A percentile compares a stretch with the other conserved stretches of the same genome.
These are phyloP conservation scores for Myotis pilosus DNA, from an alignment of 2,797 vertebrate genomes.

Conservation along the genomic window DNA sequence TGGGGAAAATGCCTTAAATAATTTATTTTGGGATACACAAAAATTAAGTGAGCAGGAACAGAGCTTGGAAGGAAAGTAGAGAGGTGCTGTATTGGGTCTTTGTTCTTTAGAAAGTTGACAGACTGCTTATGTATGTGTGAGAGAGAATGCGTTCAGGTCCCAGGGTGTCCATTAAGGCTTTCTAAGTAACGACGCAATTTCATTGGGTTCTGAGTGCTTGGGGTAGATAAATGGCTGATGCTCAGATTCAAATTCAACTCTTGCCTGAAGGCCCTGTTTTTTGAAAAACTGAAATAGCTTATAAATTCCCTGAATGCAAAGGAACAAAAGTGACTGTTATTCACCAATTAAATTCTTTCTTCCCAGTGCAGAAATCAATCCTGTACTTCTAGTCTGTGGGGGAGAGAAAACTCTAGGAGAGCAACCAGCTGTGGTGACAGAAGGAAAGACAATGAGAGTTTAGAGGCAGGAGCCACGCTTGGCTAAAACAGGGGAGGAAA, in stretches of 20 bases:
- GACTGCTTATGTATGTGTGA: neutral
- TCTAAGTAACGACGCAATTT: constrained; percentile 47
- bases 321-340: constrained; percentile 49
- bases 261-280: constrained; percentile 60
- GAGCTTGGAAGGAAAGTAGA: constrained; percentile 36
- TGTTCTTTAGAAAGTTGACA: constrained; percentile 55
- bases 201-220: constrained; percentile 4
- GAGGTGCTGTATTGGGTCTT: constrained; percentile 25
- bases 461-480: neutral
- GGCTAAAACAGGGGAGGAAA: neutral
- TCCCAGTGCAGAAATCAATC: constrained; percentile 60
- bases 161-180: constrained; percentile 37
- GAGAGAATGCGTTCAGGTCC: constrained; percentile 27
- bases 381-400: constrained; percentile 35
- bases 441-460: constrained; percentile 5
- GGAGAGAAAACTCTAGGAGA: constrained; percentile 43
- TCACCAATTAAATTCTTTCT: constrained; percentile 69
- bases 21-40: constrained; percentile 27
- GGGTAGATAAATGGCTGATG: constrained; percentile 53
- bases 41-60: constrained; percentile 38
- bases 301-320: constrained; percentile 48
- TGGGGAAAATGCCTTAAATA: constrained; percentile 33
- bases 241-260: constrained; percentile 58
- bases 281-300: constrained; percentile 54
- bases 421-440: constrained; percentile 29